Conservation (phyloP, 1,140 invertebrate species). For the Philopotamus ludificatus region DNA sequence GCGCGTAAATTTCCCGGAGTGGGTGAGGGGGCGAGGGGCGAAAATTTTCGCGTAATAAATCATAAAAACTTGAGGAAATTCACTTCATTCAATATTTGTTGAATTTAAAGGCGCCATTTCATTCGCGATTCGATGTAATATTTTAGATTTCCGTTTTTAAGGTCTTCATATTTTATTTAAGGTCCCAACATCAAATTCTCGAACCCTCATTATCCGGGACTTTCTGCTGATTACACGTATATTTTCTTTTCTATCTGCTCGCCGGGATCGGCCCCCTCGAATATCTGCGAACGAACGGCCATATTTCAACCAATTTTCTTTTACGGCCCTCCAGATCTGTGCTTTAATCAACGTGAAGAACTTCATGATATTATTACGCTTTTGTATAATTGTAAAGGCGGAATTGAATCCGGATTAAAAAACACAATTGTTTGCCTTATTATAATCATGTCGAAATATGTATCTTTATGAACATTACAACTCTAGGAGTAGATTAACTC, state of each 20-base stretch:
- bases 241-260: conserved; percentile 5
- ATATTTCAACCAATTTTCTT: conserved; percentile 27
- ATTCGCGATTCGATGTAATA: background rate
- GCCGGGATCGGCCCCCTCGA: conserved; percentile 5
- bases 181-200: conserved; percentile 10
- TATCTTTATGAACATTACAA: too few species aligned
- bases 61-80: too few species aligned
- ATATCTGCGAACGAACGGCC: conserved; percentile 20
- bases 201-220: conserved; percentile 22
- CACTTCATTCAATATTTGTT: too few species aligned
- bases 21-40: too few species aligned
- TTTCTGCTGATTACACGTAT: conserved; percentile 25
- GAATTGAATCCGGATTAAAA: background rate
- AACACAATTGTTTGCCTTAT: too few species aligned
- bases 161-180: conserved; percentile 19
- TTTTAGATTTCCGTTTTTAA: conserved; percentile 5
- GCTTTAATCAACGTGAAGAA: conserved; percentile 1
- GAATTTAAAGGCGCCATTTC: too few species aligned
- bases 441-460: too few species aligned
- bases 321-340: conserved; percentile 16
- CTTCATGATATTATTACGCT: background rate
- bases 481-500: background rate
- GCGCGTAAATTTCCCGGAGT: too few species aligned
- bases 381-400: background rate
- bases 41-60: too few species aligned